phyloP scores from a whole-genome alignment of 2,797 vertebrate genomes.

The Coccyzus lansbergi region DNA sequence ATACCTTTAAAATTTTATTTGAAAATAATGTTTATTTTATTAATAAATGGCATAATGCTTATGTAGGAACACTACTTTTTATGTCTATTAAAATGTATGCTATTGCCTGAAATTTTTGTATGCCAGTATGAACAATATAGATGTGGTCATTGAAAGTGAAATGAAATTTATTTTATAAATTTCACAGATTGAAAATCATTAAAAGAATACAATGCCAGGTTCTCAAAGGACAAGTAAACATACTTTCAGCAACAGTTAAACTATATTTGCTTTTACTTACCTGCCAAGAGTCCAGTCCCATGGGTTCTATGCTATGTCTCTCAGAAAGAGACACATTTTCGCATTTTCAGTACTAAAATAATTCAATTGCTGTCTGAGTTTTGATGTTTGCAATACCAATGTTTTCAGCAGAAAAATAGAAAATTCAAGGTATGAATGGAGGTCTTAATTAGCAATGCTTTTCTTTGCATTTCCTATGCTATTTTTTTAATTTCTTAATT shows the following conservation, averaged over 20 bases:
- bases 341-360: background rate
- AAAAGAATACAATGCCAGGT: background rate
- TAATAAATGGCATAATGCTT: background rate
- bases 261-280: constrained; percentile 25
- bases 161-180: background rate
- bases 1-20: background rate
- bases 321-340: constrained; percentile 1
- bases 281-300: background rate
- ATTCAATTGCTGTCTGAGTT: background rate
- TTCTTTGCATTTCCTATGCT: background rate
- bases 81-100: background rate
- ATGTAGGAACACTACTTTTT: background rate
- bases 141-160: background rate
- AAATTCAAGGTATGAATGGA: constrained; percentile 25
- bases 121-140: background rate
- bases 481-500: background rate
- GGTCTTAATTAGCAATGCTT: background rate
- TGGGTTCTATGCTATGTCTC: background rate
- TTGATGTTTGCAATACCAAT: background rate
- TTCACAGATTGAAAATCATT: background rate
- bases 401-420: background rate
- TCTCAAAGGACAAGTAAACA: background rate
- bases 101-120: background rate
- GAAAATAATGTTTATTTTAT: background rate
- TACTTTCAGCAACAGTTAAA: background rate